Evolutionary conservation across 2,113 vertebrate genomes (phyloP), one percentile per base, ranked within the genome.

Genomic region (Myrmecobius fasciatus): DNA sequence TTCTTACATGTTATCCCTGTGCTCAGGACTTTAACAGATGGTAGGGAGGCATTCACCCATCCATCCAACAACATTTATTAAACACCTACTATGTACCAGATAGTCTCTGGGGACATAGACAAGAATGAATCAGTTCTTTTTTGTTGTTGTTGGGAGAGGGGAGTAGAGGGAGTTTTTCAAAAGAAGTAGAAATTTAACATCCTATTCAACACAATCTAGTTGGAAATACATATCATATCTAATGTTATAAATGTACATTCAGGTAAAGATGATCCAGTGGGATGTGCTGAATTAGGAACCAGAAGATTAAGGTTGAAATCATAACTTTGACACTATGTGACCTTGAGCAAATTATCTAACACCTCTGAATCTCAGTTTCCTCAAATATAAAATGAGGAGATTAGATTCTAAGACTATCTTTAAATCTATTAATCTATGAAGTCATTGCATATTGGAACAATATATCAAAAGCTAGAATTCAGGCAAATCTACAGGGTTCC

Each of bases 1-100:
- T 25, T 11, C 0, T 3, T 3, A 14, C 20, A n/a, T 5, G 36
- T 75, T 36, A 43, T 26, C 26, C 10, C 2, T 11, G n/a, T 6
- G 36, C n/a, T 67, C 75, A 26, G 60, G 60, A 56, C 31, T 46
- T 36, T 51, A 46, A 89, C 9, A 5, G 0, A 5, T 25, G 43
- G 52, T 60, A 31, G 14, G 14, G 36, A n/a, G 14, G 36, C 36
- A n/a, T 75, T 14, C 17, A 5, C 36, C 6, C 14, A 75, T n/a
- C n/a, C 36, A 75, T 36, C 36, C 11, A 60, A 31, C 28, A 60
- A 67, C 28, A 67, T 67, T 75, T 75, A 75, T n/a, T n/a, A n/a
- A n/a, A n/a, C 36, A 75, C 5, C 60, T n/a, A 75, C 36, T 75
- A 75, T 75, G 31, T 36, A n/a, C 36, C 60, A 75, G 36, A 36